These are phyloP conservation scores for Lepas anatifera DNA, from an alignment of 2,888 invertebrate genomes.

Conservation along the genomic window DNA sequence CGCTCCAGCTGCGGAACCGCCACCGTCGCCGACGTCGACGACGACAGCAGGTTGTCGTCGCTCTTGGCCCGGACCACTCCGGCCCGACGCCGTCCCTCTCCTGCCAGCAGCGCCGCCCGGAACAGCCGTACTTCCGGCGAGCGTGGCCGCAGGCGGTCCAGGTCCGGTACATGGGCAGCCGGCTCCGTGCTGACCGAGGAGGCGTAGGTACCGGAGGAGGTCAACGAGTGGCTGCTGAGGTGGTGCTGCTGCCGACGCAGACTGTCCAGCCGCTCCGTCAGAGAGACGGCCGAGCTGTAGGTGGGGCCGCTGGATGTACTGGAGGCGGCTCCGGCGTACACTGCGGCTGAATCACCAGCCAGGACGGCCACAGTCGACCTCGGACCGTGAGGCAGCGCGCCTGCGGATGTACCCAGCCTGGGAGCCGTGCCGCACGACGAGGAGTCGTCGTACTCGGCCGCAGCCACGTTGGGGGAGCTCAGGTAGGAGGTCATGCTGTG, in stretches of 20 bases:
- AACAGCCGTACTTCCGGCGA: too few species aligned
- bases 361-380: slow-evolving; percentile 24
- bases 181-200: background rate
- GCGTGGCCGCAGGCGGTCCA: too few species aligned
- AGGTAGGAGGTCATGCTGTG: slow-evolving; percentile 21
- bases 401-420: slow-evolving; percentile 22
- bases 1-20: slow-evolving; percentile 4
- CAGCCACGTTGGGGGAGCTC: slow-evolving; percentile 22
- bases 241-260: background rate
- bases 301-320: too few species aligned
- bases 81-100: slow-evolving; percentile 21
- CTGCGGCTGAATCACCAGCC: too few species aligned
- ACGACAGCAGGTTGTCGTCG: slow-evolving; percentile 49
- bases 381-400: slow-evolving; percentile 27
- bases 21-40: background rate
- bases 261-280: background rate
- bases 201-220: background rate
- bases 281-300: background rate
- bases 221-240: background rate
- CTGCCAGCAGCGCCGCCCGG: background rate
- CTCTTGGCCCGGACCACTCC: slow-evolving; percentile 59
- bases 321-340: slow-evolving; percentile 26
- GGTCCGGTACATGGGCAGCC: too few species aligned
- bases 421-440: slow-evolving; percentile 18
- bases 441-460: slow-evolving; percentile 22